Base-by-base conservation (phyloP, 2,888 invertebrate genomes). In the Parelbella ahira region DNA sequence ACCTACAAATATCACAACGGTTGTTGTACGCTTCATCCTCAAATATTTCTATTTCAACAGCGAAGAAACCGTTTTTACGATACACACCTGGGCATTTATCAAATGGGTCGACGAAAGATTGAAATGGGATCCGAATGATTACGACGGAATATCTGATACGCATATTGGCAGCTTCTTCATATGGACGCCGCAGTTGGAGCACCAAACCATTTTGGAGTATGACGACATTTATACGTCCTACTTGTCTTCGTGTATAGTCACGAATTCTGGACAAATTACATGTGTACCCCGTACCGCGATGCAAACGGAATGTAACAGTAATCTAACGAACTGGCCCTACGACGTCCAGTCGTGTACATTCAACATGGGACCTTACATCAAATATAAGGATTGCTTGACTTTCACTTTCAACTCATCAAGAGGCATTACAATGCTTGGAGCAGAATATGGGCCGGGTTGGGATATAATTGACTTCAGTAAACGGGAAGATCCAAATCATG, bases 361-460 rank as follows among this genome's bases (percentile, higher is more conserved):
- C 4, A 52, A 49, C 15, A 58, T 60, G 6, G 57, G 58, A 1
- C 3, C 47, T 0, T 32, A 29, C 18, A 4, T 12, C 1, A 7
- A 18, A 1, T 5, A 38, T 1, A 36, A 37, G 2, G 21, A 44
- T 1, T 44, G 42, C 2, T 44, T 61, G 0, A 49, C 20, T 0
- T 45, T 66, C 1, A 50, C 44, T 2, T 51, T 59, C 9, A 36
- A 28, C 4, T 7, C 23, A 0, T 6, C 29, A 0, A 33, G 47
- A 23, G 60, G 52, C 2, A 41, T 68, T 0, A 12, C 6, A 0
- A 50, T 62, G 50, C 1, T 52, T 0, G 58, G 53, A 0, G 57
- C 59, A 0, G 61, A 63, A 4, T 61, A 64, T 34, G 68, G 66
- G 0, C 33, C 59, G 0, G 65, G 62, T n/a, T 78, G 73, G 71